Evolutionary conservation across 2,797 vertebrate species (phyloP), one percentile per base, ranked within the genome.

Genomic region (Tenualosa thibaudeaui): DNA sequence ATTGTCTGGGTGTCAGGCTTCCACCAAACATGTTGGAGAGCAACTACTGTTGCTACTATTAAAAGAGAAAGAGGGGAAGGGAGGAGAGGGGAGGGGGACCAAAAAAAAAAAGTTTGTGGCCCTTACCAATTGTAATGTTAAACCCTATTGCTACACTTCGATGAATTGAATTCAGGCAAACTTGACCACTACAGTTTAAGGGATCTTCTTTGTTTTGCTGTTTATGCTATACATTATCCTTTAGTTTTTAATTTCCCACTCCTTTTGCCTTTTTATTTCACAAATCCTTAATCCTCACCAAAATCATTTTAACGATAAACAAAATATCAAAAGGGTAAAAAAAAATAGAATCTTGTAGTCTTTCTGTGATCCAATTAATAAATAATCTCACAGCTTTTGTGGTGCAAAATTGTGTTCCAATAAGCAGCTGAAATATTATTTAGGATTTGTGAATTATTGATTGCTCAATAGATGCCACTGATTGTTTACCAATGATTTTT

Each of bases 361-460:
- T 95, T 96, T 96, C 95, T 93, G 94, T 94, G 94, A 94, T 89
- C 92, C 92, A 94, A 90, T 95, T 94, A 94, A 91, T 94, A 86
- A 96, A 93, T 94, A 95, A 96, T 96, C 96, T 97, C 96, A 95
- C 95, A 95, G 96, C 95, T 97, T 96, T 94, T 96, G 94, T 96
- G 97, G 97, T 97, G 96, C 96, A 96, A 96, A 96, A 94, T 93
- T 90, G 92, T 96, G 96, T 96, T 96, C 96, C 96, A 95, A 95
- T 94, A 96, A 97, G 97, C 96, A 97, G 96, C 97, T 98, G 93
- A 94, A 93, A 95, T 95, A 91, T 92, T 95, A 95, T 96, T 97
- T 98, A 97, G 97, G 96, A 96, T 96, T 97, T 97, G 98, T 99
- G 96, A 97, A 98, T 91, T 97, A 95, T 96, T 94, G 96, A 97